Evolutionary conservation across 2,797 vertebrate species (phyloP).

Genomic region (Microctenopoma lineatum): DNA sequence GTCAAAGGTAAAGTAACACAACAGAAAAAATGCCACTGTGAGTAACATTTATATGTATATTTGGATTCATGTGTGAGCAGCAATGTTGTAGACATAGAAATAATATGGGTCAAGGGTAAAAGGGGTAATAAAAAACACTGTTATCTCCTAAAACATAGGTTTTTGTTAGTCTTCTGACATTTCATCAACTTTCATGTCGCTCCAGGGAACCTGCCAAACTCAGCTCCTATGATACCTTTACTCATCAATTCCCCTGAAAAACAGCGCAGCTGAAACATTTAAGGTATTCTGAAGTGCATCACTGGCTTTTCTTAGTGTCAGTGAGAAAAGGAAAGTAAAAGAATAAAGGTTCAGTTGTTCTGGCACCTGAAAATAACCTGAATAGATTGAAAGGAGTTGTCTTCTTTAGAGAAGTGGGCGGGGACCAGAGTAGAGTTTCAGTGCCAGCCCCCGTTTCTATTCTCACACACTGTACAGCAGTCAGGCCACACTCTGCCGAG

Average conservation of each 20-base stretch:
- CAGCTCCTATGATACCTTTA: not conserved
- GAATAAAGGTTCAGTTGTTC: slow-evolving; percentile 25
- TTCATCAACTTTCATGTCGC: slow-evolving; percentile 13
- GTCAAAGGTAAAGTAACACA: not conserved
- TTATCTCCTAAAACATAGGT: no score
- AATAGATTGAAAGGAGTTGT: slow-evolving; percentile 52
- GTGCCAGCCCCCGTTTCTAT: slow-evolving; percentile 56
- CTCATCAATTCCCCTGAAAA: not conserved
- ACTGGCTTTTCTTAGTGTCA: slow-evolving; percentile 4
- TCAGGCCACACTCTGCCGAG: slow-evolving; percentile 34
- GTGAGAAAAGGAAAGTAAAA: slow-evolving; percentile 7
- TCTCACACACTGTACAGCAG: slow-evolving; percentile 22
- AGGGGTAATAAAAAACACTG: no score
- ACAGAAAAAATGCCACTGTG: not conserved
- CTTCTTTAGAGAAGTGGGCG: slow-evolving; percentile 74
- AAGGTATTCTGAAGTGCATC: slow-evolving; percentile 6
- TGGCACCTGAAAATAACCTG: slow-evolving; percentile 40
- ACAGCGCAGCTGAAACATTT: not conserved
- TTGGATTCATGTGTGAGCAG: not conserved
- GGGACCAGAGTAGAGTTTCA: slow-evolving; percentile 68
- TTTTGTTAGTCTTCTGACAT: not conserved
- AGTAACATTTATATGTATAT: no score
- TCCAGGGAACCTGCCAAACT: slow-evolving; percentile 4
- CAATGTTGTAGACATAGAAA: not conserved
- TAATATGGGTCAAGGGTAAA: no score